Conservation (phyloP, 2,797 vertebrate genomes). For the Rhyacichthys aspro region DNA sequence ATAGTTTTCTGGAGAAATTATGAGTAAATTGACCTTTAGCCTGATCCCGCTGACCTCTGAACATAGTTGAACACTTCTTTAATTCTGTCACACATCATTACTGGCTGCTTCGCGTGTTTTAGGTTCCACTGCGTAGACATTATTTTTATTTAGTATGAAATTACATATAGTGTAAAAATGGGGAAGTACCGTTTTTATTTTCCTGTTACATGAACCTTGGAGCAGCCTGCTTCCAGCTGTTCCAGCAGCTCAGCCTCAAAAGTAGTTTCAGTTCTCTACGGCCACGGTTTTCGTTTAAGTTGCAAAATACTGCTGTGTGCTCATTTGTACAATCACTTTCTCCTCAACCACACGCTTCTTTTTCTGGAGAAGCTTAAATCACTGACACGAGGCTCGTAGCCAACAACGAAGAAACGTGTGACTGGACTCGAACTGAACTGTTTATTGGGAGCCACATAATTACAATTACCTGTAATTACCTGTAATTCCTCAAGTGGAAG, state of each 20-base stretch:
- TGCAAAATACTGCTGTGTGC: constrained; percentile 75
- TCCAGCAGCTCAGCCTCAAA: constrained; percentile 67
- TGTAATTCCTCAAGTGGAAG: constrained; percentile 47
- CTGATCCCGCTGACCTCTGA: constrained; percentile 25
- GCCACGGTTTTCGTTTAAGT: constrained; percentile 73
- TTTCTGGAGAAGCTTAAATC: constrained; percentile 25
- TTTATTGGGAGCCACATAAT: constrained; percentile 39
- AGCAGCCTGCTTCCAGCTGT: constrained; percentile 78
- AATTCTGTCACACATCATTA: constrained; percentile 18
- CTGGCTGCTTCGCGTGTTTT: constrained; percentile 9
- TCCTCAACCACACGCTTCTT: constrained; percentile 56
- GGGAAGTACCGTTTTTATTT: constrained; percentile 81
- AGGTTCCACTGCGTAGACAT: constrained; percentile 1
- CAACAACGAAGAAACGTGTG: constrained; percentile 16
- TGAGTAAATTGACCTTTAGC: constrained; percentile 83
- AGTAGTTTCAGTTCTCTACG: constrained; percentile 83
- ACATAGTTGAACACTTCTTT: constrained; percentile 15
- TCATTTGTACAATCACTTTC: constrained; percentile 64
- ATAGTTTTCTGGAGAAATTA: constrained; percentile 92
- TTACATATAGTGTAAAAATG: constrained; percentile 69
- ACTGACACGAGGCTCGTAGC: constrained; percentile 20
- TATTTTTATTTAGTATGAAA: constrained; percentile 51
- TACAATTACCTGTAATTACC: constrained; percentile 47
- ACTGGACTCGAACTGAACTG: constrained; percentile 22
- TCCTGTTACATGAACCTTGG: constrained; percentile 80